A percentile compares a stretch with the other conserved stretches of the same genome.
Evolutionary conservation across 2,797 vertebrate species (phyloP).

Genomic region (Clarias fuscus): DNA sequence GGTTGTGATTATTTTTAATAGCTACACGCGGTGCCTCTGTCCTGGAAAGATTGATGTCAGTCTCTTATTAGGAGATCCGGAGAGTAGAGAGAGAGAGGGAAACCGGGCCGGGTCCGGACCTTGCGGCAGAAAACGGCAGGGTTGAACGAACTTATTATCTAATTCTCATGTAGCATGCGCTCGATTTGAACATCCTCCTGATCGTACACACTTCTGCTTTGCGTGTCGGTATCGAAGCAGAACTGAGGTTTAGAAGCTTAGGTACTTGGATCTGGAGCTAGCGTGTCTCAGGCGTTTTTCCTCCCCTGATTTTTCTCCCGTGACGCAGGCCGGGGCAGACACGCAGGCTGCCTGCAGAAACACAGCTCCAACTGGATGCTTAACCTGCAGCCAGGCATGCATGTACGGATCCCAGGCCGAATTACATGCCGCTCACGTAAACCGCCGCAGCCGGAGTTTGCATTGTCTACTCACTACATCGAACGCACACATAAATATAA

Average conservation of each 20-base stretch:
- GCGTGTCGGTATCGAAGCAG: neutral
- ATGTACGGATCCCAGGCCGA: conserved; percentile 18
- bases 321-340: conserved; percentile 12
- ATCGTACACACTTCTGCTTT: neutral
- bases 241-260: neutral
- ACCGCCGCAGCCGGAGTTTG: conserved; percentile 2
- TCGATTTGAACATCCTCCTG: neutral
- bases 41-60: conserved; percentile 40
- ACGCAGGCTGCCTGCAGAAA: conserved; percentile 24
- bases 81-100: neutral
- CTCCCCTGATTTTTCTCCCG: neutral
- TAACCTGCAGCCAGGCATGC: conserved; percentile 36
- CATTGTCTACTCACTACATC: conserved; percentile 19
- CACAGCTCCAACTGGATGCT: conserved; percentile 13
- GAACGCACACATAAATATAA: neutral
- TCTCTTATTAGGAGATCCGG: conserved; percentile 47
- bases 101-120: conserved; percentile 25
- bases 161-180: neutral
- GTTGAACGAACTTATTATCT: conserved; percentile 12
- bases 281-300: too few relatives aligned
- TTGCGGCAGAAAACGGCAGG: neutral
- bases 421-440: conserved; percentile 41
- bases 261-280: neutral
- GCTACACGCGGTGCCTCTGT: conserved; percentile 22
- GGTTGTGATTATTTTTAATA: conserved; percentile 44